phyloP scores from a whole-genome alignment of 2,888 invertebrate species.

The Phragmatobia fuliginosa region DNA sequence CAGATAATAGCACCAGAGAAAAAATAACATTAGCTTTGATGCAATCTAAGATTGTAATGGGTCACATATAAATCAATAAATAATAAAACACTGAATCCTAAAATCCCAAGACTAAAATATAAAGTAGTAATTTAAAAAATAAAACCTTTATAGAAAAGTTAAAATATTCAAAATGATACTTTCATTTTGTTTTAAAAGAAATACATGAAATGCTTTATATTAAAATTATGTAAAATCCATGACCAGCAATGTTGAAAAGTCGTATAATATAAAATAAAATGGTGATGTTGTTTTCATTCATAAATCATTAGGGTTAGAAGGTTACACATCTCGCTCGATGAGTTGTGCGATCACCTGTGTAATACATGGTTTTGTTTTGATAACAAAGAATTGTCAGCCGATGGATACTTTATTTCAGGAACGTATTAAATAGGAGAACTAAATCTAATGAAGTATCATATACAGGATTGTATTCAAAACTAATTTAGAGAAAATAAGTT shows the following conservation, averaged over 20 bases:
- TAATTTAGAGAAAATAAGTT: no score
- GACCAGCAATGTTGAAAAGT: background rate
- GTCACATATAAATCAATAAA: background rate
- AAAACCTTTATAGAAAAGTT: background rate
- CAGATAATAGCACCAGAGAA: no score
- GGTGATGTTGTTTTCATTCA: conserved; percentile 22
- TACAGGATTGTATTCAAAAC: no score
- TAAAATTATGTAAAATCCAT: background rate
- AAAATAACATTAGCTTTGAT: no score
- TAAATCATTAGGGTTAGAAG: conserved; percentile 28
- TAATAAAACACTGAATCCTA: background rate
- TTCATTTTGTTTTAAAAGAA: no score
- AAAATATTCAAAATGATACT: background rate
- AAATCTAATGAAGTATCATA: no score
- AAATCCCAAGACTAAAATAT: background rate
- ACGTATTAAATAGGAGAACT: conserved; percentile 16
- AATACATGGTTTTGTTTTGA: conserved; percentile 17
- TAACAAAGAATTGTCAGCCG: conserved; percentile 12
- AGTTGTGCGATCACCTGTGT: conserved; percentile 25
- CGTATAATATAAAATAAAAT: conserved; percentile 18
- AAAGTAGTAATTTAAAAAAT: background rate
- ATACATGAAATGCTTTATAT: no score
- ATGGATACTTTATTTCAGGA: conserved; percentile 8
- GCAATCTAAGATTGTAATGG: background rate
- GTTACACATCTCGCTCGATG: conserved; percentile 29